A percentile compares a stretch with the other conserved stretches of the same genome.
Conservation (phyloP, 2,113 vertebrate genomes). For the Dolichallabes microphthalmus region DNA sequence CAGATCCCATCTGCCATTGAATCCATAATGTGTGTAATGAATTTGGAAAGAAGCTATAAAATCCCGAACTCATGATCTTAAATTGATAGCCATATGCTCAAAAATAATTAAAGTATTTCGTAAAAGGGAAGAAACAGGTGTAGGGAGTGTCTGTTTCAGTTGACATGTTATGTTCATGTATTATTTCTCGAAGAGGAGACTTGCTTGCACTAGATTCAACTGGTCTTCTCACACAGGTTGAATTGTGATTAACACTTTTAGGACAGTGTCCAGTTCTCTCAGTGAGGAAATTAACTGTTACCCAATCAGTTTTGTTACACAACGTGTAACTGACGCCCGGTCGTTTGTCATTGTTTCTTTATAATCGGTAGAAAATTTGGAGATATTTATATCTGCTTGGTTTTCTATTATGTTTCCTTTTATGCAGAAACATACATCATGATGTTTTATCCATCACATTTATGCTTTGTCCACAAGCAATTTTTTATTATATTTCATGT, state of each 20-base stretch:
- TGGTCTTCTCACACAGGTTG: background rate
- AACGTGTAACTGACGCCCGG: conserved; percentile 37
- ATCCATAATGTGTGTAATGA: background rate
- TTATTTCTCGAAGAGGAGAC: background rate
- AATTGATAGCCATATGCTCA: background rate
- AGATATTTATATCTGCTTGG: background rate
- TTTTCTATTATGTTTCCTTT: background rate
- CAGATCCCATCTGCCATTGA: background rate
- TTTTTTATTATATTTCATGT: background rate
- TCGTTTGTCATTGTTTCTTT: background rate
- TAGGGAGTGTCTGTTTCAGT: conserved; percentile 9
- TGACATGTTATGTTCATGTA: conserved; percentile 23
- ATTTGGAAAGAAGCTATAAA: background rate
- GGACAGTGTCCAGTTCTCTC: background rate
- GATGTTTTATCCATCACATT: background rate
- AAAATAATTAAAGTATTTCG: background rate
- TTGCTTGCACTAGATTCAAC: background rate
- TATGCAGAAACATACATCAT: background rate
- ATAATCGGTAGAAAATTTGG: background rate
- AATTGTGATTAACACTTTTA: background rate
- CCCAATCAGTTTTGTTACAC: conserved; percentile 61
- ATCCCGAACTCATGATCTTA: background rate
- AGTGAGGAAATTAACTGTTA: conserved; percentile 55
- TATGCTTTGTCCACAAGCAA: background rate
- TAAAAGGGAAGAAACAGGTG: conserved; percentile 16